Base-by-base conservation (phyloP, 1,140 invertebrate species). In the Aethina tumida region DNA sequence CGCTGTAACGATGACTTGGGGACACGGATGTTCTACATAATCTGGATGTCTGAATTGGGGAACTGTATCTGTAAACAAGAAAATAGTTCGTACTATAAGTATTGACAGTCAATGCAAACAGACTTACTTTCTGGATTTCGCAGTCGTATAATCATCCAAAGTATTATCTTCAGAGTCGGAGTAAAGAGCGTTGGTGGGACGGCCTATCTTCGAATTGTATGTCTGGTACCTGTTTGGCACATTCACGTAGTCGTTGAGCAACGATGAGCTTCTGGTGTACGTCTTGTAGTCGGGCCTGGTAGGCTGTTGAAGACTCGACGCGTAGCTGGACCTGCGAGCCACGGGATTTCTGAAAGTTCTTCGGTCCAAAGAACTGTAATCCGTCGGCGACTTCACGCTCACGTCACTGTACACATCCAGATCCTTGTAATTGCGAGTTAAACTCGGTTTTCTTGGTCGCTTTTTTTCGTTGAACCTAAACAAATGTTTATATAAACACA, bases 391-490 rank as follows among this genome's bases (percentile, higher is more conserved):
- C 27, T 45, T 45, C 19, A 32, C 25, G 17, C 42, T 43, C 15
- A 49, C 35, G 26, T 57, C 51, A 34, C 53, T 56, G 33, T 58
- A 60, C 26, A 59, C 43, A 40, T 61, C 57, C 18, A 59, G 41
- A 49, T 60, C 55, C 35, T 51, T 52, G 31, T 57, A 60, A 33
- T 43, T 54, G 8, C 40, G 32, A 2, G 40, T 43, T 2, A 54
- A 10, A 9, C 40, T 56, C 0, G 48, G 47, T 32, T 60, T 56
- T 5, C 54, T 35, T 35, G 77, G 69, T 26, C 71, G 69, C 56
- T 79, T 82, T 49, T 81, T 74, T 50, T 86, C 82, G 51, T 91
- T 90, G 54, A 91, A 91, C 38, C n/a, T n/a, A n/a, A n/a, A n/a
- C n/a, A n/a, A n/a, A n/a, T n/a, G n/a, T n/a, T n/a, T n/a, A n/a